Percentiles rank a stretch among this genome's conserved stretches.
These are phyloP conservation scores for Anadara kagoshimensis DNA, from an alignment of 1,140 invertebrate species.

Conservation along the genomic window DNA sequence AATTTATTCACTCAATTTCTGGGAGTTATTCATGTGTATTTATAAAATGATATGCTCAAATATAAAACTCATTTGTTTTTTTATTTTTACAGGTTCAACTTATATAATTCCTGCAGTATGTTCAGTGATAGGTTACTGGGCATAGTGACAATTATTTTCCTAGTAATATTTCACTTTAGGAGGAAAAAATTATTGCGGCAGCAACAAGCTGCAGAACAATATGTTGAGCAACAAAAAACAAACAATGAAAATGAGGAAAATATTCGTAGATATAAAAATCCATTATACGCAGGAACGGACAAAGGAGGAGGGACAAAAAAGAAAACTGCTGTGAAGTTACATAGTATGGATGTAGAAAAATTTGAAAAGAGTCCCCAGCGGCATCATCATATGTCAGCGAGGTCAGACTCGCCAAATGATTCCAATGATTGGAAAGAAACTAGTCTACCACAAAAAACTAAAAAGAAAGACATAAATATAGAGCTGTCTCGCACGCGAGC, in stretches of 20 bases:
- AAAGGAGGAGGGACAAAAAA: slow-evolving; percentile 50
- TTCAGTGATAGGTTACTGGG: slow-evolving; percentile 75
- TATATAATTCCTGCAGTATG: slow-evolving; percentile 75
- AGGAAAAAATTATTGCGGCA: slow-evolving; percentile 38
- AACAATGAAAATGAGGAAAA: slow-evolving; percentile 93
- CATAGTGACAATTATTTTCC: slow-evolving; percentile 64
- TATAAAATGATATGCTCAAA: neutral
- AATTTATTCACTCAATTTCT: no score
- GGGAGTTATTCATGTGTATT: no score
- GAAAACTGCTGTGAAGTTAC: slow-evolving; percentile 45
- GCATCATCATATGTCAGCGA: slow-evolving; percentile 7
- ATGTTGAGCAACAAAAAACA: slow-evolving; percentile 74
- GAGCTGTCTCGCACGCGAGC: slow-evolving; percentile 30
- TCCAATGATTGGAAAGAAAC: slow-evolving; percentile 35
- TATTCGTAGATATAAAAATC: slow-evolving; percentile 78
- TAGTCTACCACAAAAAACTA: slow-evolving; percentile 32
- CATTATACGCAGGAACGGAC: slow-evolving; percentile 48
- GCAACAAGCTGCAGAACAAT: slow-evolving; percentile 26
- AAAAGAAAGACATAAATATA: slow-evolving; percentile 48
- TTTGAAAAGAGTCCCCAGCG: slow-evolving; percentile 49
- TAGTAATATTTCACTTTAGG: slow-evolving; percentile 68
- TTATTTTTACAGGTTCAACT: slow-evolving; percentile 53
- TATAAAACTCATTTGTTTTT: slow-evolving; percentile 11
- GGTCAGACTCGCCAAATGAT: slow-evolving; percentile 31
- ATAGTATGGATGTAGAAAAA: slow-evolving; percentile 56